Conservation (phyloP, 2,888 invertebrate genomes). For the Drosophila demipolita region DNA sequence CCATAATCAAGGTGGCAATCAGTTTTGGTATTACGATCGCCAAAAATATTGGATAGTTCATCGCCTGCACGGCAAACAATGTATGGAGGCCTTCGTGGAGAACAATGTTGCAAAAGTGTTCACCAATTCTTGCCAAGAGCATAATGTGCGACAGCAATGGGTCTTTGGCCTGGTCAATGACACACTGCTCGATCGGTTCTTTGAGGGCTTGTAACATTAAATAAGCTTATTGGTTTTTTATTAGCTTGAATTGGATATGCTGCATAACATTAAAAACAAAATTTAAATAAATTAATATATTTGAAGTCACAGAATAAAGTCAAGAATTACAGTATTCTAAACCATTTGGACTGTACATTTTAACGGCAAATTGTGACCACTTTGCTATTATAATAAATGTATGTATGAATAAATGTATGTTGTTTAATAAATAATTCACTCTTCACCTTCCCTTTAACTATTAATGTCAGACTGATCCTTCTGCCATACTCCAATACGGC, state of each 20-base stretch:
- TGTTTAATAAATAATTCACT: too few species aligned
- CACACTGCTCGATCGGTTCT: conserved; percentile 70
- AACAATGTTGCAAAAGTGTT: conserved; percentile 88
- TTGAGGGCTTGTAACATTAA: conserved; percentile 15
- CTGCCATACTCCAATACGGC: too few species aligned
- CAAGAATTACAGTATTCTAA: background rate
- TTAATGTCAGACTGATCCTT: too few species aligned
- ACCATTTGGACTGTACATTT: background rate
- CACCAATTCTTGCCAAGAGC: conserved; percentile 88
- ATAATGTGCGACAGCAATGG: conserved; percentile 81
- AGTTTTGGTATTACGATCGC: conserved; percentile 93
- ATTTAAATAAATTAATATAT: background rate
- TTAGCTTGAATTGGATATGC: background rate
- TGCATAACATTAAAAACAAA: background rate
- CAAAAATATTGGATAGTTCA: conserved; percentile 85
- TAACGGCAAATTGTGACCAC: background rate
- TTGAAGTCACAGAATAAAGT: background rate
- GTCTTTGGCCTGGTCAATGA: conserved; percentile 76
- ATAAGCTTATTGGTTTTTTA: background rate
- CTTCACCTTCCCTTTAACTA: too few species aligned
- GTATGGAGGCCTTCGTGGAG: conserved; percentile 89
- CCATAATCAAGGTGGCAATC: conserved; percentile 96
- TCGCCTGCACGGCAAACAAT: conserved; percentile 49
- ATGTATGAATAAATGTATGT: too few species aligned
- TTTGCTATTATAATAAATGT: background rate